Conservation (phyloP, 2,113 vertebrate genomes). For the Dicentrarchus labrax region DNA sequence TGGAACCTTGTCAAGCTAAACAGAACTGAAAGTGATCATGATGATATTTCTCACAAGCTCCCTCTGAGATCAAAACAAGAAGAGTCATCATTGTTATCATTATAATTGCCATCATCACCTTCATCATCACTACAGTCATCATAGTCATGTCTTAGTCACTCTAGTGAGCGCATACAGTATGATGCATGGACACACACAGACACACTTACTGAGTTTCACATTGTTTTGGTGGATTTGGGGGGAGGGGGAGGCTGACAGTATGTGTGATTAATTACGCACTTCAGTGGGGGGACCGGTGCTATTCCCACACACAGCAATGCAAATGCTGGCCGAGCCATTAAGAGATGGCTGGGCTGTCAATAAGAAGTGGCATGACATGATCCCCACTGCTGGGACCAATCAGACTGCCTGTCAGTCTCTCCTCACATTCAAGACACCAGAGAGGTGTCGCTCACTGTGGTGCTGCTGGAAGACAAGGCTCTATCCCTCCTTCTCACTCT, state of each 20-base stretch:
- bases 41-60: conserved; percentile 5
- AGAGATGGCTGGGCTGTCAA: conserved; percentile 76
- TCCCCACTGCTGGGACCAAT: conserved; percentile 81
- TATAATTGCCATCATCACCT: conserved; percentile 45
- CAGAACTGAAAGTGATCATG: background rate
- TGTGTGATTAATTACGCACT: conserved; percentile 80
- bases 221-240: conserved; percentile 26
- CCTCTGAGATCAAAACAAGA: conserved; percentile 50
- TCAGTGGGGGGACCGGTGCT: background rate
- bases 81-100: conserved; percentile 56
- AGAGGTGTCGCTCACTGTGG: conserved; percentile 32
- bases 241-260: conserved; percentile 44
- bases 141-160: conserved; percentile 49
- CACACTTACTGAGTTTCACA: conserved; percentile 10
- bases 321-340: conserved; percentile 77
- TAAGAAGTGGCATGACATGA: conserved; percentile 81
- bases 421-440: conserved; percentile 46
- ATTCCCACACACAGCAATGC: conserved; percentile 57
- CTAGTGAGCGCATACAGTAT: conserved; percentile 13
- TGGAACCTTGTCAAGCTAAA: too few species aligned
- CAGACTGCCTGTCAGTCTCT: conserved; percentile 79
- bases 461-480: conserved; percentile 12
- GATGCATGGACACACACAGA: conserved; percentile 24
- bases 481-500: background rate
- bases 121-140: conserved; percentile 47